Evolutionary conservation across 2,888 invertebrate species (phyloP).

Genomic region (Caenorhabditis sp.): DNA sequence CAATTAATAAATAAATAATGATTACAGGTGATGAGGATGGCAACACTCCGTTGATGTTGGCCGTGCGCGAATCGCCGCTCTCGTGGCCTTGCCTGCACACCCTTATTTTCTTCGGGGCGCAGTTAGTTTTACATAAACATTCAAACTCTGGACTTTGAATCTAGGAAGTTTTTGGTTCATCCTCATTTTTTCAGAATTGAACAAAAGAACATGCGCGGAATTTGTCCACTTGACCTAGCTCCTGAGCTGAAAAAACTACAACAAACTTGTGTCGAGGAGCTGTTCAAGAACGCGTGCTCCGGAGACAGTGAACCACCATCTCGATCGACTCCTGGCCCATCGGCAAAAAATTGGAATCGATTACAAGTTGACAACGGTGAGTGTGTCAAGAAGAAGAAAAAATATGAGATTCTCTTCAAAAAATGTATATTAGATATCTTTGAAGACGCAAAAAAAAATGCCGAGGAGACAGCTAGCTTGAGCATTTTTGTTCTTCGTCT

Average conservation of each 20-base stretch:
- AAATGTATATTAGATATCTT: slow-evolving; percentile 49
- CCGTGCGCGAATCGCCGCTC: slow-evolving; percentile 86
- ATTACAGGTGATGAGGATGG: slow-evolving; percentile 85
- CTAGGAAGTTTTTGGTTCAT: background rate
- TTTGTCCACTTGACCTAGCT: slow-evolving; percentile 85
- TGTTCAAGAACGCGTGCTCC: slow-evolving; percentile 75
- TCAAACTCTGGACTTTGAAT: background rate
- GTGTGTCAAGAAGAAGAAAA: slow-evolving; percentile 15
- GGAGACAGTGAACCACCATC: slow-evolving; percentile 72
- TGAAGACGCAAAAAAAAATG: background rate
- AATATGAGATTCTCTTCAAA: slow-evolving; percentile 13
- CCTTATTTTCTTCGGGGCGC: slow-evolving; percentile 81
- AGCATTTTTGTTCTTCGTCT: slow-evolving; percentile 46
- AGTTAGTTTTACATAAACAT: slow-evolving; percentile 71
- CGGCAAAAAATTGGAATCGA: slow-evolving; percentile 70
- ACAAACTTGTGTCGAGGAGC: slow-evolving; percentile 83
- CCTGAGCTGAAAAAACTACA: slow-evolving; percentile 85
- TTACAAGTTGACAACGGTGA: slow-evolving; percentile 78
- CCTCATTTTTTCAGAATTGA: slow-evolving; percentile 74
- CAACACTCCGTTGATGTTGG: slow-evolving; percentile 86
- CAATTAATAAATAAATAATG: slow-evolving; percentile 50
- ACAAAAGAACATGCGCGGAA: slow-evolving; percentile 85
- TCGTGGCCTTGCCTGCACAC: slow-evolving; percentile 84
- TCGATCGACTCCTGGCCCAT: slow-evolving; percentile 66
- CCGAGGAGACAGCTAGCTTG: background rate